Percentiles rank a stretch among this genome's conserved stretches.
These are phyloP conservation scores for Sciurus vulgaris DNA, from an alignment of 2,797 vertebrate species.

Conservation along the genomic window DNA sequence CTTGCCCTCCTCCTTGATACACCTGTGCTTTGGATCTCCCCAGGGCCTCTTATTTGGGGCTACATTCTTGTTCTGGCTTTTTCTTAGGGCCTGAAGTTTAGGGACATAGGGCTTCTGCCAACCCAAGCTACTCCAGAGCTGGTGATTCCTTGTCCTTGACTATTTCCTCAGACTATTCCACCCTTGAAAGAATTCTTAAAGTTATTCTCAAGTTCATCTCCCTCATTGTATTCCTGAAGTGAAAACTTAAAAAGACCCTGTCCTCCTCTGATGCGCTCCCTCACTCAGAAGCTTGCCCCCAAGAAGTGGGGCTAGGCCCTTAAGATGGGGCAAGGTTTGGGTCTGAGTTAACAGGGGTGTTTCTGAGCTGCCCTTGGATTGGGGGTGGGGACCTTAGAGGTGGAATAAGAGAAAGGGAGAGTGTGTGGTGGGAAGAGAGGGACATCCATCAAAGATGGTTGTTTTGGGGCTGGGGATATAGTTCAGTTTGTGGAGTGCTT, in stretches of 20 bases:
- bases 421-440: neutral
- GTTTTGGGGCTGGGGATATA: no score
- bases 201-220: conserved; percentile 3
- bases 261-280: neutral
- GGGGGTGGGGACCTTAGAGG: neutral
- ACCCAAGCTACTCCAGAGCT: neutral
- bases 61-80: neutral
- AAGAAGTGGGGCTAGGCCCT: neutral
- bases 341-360: neutral
- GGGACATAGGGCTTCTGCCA: neutral
- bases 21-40: neutral
- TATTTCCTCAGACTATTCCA: neutral
- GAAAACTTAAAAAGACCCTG: neutral
- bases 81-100: neutral
- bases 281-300: neutral
- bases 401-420: neutral
- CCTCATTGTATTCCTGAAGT: neutral
- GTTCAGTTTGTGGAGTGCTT: no score
- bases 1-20: neutral
- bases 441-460: neutral
- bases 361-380: neutral
- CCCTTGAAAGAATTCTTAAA: conserved; percentile 22
- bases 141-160: neutral
- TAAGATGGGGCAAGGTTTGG: neutral
- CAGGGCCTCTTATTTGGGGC: neutral